phyloP scores from a whole-genome alignment of 1,140 invertebrate genomes.

The Augochlora pura region DNA sequence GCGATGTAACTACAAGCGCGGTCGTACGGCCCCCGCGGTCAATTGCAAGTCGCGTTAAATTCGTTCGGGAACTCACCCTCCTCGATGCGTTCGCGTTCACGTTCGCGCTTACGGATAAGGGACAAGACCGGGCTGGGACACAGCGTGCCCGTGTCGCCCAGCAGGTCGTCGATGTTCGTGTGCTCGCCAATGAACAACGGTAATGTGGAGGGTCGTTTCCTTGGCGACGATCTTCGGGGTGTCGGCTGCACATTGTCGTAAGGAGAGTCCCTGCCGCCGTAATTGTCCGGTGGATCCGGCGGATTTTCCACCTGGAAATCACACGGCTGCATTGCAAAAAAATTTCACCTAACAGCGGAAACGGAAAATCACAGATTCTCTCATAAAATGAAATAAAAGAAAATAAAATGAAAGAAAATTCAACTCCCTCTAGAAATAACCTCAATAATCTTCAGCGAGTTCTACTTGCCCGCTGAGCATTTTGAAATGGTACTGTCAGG shows the following conservation, averaged over 20 bases:
- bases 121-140: constrained; percentile 66
- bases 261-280: constrained; percentile 81
- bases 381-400: too few species aligned
- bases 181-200: constrained; percentile 88
- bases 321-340: not conserved
- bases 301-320: constrained; percentile 74
- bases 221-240: constrained; percentile 67
- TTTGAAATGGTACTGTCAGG: too few species aligned
- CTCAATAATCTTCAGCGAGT: too few species aligned
- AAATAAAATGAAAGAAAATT: too few species aligned
- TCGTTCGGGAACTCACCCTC: constrained; percentile 64
- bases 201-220: constrained; percentile 73
- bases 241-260: constrained; percentile 84
- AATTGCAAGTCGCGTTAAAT: constrained; percentile 46
- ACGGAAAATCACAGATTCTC: too few species aligned
- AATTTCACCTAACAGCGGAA: too few species aligned
- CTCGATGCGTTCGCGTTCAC: constrained; percentile 44
- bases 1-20: constrained; percentile 10
- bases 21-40: not conserved
- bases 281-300: constrained; percentile 72
- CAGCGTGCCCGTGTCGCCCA: constrained; percentile 81
- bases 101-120: constrained; percentile 60
- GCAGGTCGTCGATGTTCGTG: constrained; percentile 91
- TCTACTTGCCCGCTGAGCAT: too few species aligned
- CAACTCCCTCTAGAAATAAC: too few species aligned